These are phyloP conservation scores for Frieseomelitta varia DNA, from an alignment of 1,140 invertebrate species.

Conservation along the genomic window DNA sequence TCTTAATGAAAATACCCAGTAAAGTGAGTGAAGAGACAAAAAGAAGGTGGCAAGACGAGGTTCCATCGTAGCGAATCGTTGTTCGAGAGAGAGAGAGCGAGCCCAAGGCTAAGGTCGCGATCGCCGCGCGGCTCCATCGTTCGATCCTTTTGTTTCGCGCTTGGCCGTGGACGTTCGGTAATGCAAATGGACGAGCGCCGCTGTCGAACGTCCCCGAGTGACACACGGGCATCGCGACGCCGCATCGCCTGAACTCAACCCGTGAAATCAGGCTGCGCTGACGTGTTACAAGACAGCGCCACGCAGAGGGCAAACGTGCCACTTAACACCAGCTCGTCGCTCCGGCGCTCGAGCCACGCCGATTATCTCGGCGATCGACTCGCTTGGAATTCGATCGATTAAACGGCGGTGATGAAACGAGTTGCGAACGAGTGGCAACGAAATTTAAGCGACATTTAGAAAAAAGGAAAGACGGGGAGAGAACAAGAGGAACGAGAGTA, in stretches of 20 bases:
- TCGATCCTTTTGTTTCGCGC: constrained; percentile 44
- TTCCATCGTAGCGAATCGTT: constrained; percentile 3
- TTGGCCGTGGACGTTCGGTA: constrained; percentile 29
- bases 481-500: neutral
- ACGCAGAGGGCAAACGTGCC: constrained; percentile 72
- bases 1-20: neutral
- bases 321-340: constrained; percentile 67
- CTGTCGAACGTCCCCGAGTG: constrained; percentile 62
- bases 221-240: constrained; percentile 51
- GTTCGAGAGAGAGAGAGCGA: constrained; percentile 20
- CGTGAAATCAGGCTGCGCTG: constrained; percentile 56
- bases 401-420: constrained; percentile 21
- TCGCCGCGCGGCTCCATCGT: constrained; percentile 62
- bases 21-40: neutral
- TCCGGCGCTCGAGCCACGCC: constrained; percentile 48
- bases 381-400: constrained; percentile 60
- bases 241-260: constrained; percentile 51
- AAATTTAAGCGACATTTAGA: neutral
- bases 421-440: neutral
- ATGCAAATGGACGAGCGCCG: constrained; percentile 50
- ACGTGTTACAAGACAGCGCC: constrained; percentile 70
- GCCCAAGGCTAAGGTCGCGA: constrained; percentile 48
- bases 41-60: neutral
- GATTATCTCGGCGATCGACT: constrained; percentile 51
- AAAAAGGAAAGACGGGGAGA: neutral